These are phyloP conservation scores for Atopsyche davidsoni DNA, from an alignment of 1,140 invertebrate genomes.

Conservation along the genomic window DNA sequence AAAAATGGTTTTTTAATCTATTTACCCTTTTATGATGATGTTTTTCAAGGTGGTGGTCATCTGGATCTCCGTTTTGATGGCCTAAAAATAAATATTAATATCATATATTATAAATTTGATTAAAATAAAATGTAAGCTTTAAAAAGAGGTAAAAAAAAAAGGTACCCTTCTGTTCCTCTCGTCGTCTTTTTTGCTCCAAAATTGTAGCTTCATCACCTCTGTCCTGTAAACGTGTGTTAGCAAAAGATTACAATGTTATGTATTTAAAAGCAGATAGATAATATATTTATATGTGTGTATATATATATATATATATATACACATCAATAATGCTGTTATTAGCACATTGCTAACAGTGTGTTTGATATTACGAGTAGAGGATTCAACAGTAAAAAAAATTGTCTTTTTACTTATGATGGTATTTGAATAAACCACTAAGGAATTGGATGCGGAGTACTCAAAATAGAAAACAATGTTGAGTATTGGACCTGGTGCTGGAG, in stretches of 20 bases:
- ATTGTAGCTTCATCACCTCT: conserved; percentile 58
- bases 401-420: too few relatives aligned
- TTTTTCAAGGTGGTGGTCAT: conserved; percentile 48
- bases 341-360: too few relatives aligned
- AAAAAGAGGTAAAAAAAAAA: conserved; percentile 25
- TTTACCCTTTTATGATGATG: conserved; percentile 48
- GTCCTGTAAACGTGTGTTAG: conserved; percentile 52
- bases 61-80: conserved; percentile 48
- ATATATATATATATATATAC: too few relatives aligned
- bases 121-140: conserved; percentile 5
- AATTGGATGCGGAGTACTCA: too few relatives aligned
- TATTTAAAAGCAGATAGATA: too few relatives aligned
- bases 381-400: too few relatives aligned
- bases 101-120: neutral
- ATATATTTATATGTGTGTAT: too few relatives aligned
- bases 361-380: too few relatives aligned
- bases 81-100: conserved; percentile 25
- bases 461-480: too few relatives aligned
- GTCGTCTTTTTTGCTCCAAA: conserved; percentile 64
- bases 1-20: conserved; percentile 23
- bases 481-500: neutral
- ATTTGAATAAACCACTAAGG: too few relatives aligned
- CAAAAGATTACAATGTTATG: too few relatives aligned
- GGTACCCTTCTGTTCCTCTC: conserved; percentile 69
- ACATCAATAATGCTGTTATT: too few relatives aligned